phyloP scores from a whole-genome alignment of 2,113 vertebrate genomes.

The Hypocryptadius cinnamomeus region DNA sequence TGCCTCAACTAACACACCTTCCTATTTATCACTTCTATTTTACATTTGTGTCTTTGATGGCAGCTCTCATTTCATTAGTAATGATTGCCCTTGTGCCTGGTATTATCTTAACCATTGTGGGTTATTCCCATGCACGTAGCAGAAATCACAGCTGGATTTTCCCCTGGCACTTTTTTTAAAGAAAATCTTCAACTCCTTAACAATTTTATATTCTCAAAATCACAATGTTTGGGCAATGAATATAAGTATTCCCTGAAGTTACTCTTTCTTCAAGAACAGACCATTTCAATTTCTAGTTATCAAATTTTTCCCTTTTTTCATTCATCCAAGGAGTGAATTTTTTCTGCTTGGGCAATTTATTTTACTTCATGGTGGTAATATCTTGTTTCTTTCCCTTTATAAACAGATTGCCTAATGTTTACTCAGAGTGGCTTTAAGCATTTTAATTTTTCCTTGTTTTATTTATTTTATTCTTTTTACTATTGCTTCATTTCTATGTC shows the following conservation, averaged over 20 bases:
- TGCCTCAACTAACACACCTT: neutral
- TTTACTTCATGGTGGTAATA: neutral
- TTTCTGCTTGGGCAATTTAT: slow-evolving; percentile 7
- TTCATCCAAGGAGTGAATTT: neutral
- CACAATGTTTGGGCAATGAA: neutral
- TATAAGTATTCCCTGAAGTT: neutral
- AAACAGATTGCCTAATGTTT: neutral
- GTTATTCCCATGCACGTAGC: neutral
- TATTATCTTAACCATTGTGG: neutral
- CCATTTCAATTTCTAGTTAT: neutral
- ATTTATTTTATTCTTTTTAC: neutral
- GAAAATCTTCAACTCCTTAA: neutral
- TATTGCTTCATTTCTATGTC: neutral
- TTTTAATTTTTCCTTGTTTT: slow-evolving; percentile 3
- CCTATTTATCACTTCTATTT: neutral
- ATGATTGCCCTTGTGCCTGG: neutral
- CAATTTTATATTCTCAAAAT: neutral
- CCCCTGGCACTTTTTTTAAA: neutral
- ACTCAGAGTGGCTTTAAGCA: neutral
- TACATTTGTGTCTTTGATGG: neutral
- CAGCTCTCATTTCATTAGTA: neutral
- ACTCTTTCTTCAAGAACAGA: neutral
- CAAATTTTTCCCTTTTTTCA: neutral
- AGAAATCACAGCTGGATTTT: neutral
- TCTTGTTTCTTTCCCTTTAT: neutral